Percentiles rank a stretch among this genome's conserved stretches.
phyloP scores from a whole-genome alignment of 1,140 invertebrate genomes.

The Cataglyphis hispanica region DNA sequence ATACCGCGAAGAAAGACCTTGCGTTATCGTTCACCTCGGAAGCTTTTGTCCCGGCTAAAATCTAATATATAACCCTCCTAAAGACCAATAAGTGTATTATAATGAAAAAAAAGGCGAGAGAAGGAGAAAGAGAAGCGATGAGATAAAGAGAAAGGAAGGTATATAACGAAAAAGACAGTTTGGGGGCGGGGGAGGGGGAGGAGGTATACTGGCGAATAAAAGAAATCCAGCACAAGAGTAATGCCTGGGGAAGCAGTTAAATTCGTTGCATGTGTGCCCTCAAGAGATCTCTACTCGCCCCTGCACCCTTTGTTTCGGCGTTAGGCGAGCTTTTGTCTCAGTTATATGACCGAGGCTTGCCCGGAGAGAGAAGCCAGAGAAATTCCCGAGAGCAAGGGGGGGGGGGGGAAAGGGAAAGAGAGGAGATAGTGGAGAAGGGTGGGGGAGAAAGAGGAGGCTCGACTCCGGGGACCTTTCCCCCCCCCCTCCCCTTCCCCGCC shows the following conservation, averaged over 20 bases:
- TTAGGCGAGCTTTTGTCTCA: constrained; percentile 86
- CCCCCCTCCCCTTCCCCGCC: constrained; percentile 59
- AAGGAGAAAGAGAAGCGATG: constrained; percentile 9
- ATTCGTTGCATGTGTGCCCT: constrained; percentile 85
- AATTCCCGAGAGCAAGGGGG: constrained; percentile 57
- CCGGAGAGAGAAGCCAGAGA: constrained; percentile 55
- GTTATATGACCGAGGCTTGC: constrained; percentile 83
- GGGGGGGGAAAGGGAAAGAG: constrained; percentile 4
- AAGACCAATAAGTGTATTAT: constrained; percentile 37
- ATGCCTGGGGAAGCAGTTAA: constrained; percentile 86
- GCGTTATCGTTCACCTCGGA: neutral
- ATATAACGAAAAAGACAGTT: constrained; percentile 54
- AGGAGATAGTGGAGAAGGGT: constrained; percentile 6
- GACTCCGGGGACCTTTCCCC: neutral
- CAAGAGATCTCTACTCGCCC: constrained; percentile 81
- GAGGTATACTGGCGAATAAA: constrained; percentile 81
- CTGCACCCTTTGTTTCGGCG: constrained; percentile 84
- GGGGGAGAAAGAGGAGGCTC: neutral
- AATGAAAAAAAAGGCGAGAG: constrained; percentile 20
- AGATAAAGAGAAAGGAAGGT: constrained; percentile 2
- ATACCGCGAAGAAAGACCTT: neutral
- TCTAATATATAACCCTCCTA: constrained; percentile 19
- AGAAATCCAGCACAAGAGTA: constrained; percentile 84
- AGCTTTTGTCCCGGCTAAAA: constrained; percentile 17
- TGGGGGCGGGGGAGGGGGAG: neutral